Evolutionary conservation across 2,888 invertebrate genomes (phyloP).

Genomic region (Germaria angustata): DNA sequence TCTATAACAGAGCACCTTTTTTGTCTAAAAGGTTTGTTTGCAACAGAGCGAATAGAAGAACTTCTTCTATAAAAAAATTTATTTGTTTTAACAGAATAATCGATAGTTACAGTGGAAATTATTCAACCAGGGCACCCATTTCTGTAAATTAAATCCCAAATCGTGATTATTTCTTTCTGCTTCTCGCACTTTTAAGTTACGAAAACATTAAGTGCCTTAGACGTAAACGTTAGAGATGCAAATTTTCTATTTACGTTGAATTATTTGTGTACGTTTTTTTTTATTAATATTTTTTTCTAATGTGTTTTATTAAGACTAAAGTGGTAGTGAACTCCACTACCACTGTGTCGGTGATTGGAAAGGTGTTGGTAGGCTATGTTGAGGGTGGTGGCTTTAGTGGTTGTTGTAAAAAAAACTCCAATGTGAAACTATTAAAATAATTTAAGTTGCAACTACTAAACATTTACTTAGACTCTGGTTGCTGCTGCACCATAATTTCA

Average conservation of each 20-base stretch:
- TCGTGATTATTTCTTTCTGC: slow-evolving; percentile 3
- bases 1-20: not conserved
- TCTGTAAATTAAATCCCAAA: slow-evolving; percentile 3
- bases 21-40: too few species aligned
- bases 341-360: slow-evolving; percentile 14
- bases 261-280: not conserved
- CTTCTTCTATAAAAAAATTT: too few species aligned
- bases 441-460: slow-evolving; percentile 45
- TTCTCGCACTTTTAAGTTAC: not conserved
- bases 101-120: too few species aligned
- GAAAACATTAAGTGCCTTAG: slow-evolving; percentile 33
- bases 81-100: too few species aligned
- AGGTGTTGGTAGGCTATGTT: not conserved
- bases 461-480: slow-evolving; percentile 18
- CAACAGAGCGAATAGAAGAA: too few species aligned
- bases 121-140: not conserved
- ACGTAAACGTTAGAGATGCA: slow-evolving; percentile 49
- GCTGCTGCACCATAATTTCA: not conserved
- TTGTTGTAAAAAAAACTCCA: not conserved
- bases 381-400: slow-evolving; percentile 9
- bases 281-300: not conserved
- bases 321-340: slow-evolving; percentile 16
- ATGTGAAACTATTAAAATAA: slow-evolving; percentile 38
- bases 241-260: slow-evolving; percentile 8
- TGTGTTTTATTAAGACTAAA: not conserved